Evolutionary conservation across 2,797 vertebrate species (phyloP), one percentile per base, ranked within the genome.

Genomic region (Sebastes vulpes): DNA sequence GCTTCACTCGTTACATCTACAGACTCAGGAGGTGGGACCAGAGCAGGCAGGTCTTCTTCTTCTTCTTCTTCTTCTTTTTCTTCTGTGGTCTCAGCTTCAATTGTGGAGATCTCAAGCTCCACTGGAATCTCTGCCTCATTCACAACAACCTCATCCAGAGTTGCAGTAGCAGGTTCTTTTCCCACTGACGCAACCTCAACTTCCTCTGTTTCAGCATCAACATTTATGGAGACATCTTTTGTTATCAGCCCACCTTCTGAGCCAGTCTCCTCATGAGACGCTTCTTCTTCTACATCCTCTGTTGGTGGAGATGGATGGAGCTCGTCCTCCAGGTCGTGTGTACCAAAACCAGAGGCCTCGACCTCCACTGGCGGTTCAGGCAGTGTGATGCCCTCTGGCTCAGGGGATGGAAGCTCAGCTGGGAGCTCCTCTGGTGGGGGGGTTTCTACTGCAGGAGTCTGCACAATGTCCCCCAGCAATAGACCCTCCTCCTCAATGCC

Each of bases 401-500:
- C 91, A 16, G 71, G 54, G 10, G 60, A 69, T 9, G 77, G 66
- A 38, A 38, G 71, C 21, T 50, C 46, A 50, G 50, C 74, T 28
- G 79, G 83, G 35, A 71, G 65, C 61, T 87, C 85, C 57, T 90
- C 83, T 16, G 63, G 35, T 32, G 35, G 65, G 16, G 48, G 63
- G 31, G 4, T 58, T 28, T 86, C 84, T 61, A 56, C 70, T 57
- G 60, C 67, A 35, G 78, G 35, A 71, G 64, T 79, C 78, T 82
- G 82, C 46, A 86, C 48, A 54, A 9, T 72, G 58, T 92, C 90
- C 57, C 89, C 81, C 18, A 89, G 65, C 66, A 94, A 16, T 71
- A 95, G 77, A 78, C 80, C 90, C 50, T 95, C 93, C 59, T 92
- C 92, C 32, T 87, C 81, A 54, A 95, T 84, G 75, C 83, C 94